Evolutionary conservation across 2,888 invertebrate genomes (phyloP).

Genomic region (Tenodera sinensis): DNA sequence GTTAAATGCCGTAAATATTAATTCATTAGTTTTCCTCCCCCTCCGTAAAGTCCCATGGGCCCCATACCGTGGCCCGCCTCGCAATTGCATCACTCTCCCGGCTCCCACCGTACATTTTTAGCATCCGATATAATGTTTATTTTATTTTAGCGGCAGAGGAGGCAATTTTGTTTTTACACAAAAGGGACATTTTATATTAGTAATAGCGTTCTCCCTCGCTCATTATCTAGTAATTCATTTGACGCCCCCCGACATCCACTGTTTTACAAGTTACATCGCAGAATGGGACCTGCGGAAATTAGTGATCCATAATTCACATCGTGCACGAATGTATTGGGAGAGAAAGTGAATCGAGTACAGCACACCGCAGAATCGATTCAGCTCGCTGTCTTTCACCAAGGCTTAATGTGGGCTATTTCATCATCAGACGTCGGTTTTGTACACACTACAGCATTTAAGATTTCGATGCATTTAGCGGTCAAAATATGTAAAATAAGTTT

Average conservation of each 20-base stretch:
- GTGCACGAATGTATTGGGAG: background rate
- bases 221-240: constrained; percentile 2
- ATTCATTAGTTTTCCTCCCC: background rate
- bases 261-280: background rate
- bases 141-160: background rate
- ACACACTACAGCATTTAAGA: too few relatives aligned
- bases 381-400: too few relatives aligned
- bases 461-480: too few relatives aligned
- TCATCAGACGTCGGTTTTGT: too few relatives aligned
- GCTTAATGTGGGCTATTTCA: too few relatives aligned
- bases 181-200: background rate
- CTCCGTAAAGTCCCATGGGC: background rate
- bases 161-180: background rate
- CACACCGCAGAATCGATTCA: too few relatives aligned
- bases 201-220: background rate
- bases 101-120: background rate
- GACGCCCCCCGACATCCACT: background rate
- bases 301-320: background rate
- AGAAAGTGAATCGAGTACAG: background rate
- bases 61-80: background rate
- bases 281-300: background rate
- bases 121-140: background rate
- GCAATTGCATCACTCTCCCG: background rate
- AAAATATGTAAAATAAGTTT: too few relatives aligned
- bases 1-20: background rate